Percentiles rank a stretch among this genome's conserved stretches.
These are phyloP conservation scores for Microtus oregoni DNA, from an alignment of 2,113 vertebrate genomes.

Conservation along the genomic window DNA sequence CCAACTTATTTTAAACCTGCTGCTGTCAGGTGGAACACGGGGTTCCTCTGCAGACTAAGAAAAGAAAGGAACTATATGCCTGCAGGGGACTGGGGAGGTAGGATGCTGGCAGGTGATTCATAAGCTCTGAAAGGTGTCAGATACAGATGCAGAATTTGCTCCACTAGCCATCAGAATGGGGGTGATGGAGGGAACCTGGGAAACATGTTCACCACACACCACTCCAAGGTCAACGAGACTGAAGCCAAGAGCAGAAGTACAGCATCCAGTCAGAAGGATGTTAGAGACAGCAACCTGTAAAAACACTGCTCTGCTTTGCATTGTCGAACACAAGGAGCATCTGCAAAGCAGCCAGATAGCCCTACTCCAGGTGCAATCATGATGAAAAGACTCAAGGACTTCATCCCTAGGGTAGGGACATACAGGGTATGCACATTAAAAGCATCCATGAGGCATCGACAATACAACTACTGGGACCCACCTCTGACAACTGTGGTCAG, in stretches of 20 bases:
- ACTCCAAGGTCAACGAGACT: not conserved
- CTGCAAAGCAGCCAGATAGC: not conserved
- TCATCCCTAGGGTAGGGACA: not conserved
- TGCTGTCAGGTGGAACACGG: constrained; percentile 42
- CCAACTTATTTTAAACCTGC: constrained; percentile 50
- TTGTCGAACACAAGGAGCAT: not conserved
- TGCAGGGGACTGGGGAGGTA: not conserved
- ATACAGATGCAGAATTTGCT: not conserved
- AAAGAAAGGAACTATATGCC: not conserved
- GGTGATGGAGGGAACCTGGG: not conserved
- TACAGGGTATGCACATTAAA: not conserved
- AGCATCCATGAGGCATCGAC: not conserved
- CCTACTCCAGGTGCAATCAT: not conserved
- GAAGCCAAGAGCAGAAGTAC: not conserved
- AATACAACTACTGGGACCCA: not conserved
- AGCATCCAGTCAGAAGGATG: not conserved
- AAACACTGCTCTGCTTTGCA: not conserved
- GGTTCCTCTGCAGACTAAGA: not conserved
- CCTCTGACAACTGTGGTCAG: not conserved
- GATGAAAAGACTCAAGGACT: not conserved
- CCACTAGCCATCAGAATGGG: not conserved
- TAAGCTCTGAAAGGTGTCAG: not conserved
- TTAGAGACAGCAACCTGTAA: not conserved
- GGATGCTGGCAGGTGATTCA: not conserved
- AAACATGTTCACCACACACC: not conserved